These are phyloP conservation scores for Misgurnus anguillicaudatus DNA, from an alignment of 2,113 vertebrate species.

Conservation along the genomic window DNA sequence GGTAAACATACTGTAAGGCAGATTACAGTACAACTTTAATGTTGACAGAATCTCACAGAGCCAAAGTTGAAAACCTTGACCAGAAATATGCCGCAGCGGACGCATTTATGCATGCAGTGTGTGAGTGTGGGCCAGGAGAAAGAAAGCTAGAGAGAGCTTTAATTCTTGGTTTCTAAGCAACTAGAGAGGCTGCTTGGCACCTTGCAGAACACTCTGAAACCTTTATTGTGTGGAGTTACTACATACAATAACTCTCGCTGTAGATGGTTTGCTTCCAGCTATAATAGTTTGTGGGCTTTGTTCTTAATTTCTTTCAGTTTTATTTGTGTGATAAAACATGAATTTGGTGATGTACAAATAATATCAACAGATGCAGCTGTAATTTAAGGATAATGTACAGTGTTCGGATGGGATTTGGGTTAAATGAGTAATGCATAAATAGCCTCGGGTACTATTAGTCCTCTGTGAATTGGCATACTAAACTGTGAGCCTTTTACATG, in stretches of 20 bases:
- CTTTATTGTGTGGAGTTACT: constrained; percentile 42
- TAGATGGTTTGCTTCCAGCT: constrained; percentile 10
- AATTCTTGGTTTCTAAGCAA: constrained; percentile 58
- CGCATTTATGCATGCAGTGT: constrained; percentile 35
- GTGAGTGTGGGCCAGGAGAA: constrained; percentile 30
- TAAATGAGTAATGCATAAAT: too few relatives aligned
- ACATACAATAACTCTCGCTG: constrained; percentile 33
- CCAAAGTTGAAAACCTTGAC: constrained; percentile 32
- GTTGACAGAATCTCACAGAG: not conserved
- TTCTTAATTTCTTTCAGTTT: constrained; percentile 18
- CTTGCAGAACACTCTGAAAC: constrained; percentile 39
- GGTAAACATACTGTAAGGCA: not conserved
- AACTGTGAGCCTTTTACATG: too few relatives aligned
- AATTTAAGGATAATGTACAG: too few relatives aligned
- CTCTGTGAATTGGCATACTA: too few relatives aligned
- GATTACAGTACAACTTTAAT: not conserved
- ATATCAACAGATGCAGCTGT: not conserved
- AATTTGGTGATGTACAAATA: not conserved
- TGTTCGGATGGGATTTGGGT: too few relatives aligned
- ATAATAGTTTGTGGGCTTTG: not conserved
- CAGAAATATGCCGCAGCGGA: constrained; percentile 14
- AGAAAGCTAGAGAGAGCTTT: constrained; percentile 14
- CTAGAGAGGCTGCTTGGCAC: constrained; percentile 47
- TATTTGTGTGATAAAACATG: not conserved
- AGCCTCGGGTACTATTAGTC: too few relatives aligned